Percentiles rank a stretch among this genome's conserved stretches.
Evolutionary conservation across 2,113 vertebrate genomes (phyloP).

Genomic region (Gnathonemus longibarbis): DNA sequence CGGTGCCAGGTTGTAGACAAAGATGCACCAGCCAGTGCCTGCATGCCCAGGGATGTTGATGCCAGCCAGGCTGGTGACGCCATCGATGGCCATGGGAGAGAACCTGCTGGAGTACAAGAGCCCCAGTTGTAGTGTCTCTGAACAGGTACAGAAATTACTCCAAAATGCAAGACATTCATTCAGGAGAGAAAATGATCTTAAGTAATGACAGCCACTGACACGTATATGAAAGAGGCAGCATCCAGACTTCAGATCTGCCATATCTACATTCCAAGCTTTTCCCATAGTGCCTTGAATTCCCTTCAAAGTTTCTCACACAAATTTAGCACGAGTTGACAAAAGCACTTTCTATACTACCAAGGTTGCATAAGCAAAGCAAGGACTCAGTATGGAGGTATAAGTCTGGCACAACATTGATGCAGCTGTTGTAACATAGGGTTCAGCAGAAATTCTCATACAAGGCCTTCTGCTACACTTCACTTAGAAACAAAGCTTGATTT

Average conservation of each 20-base stretch:
- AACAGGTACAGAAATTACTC: not conserved
- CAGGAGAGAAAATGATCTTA: not conserved
- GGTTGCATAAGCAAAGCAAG: not conserved
- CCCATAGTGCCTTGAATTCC: not conserved
- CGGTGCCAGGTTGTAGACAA: constrained; percentile 96
- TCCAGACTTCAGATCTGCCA: not conserved
- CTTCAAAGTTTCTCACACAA: not conserved
- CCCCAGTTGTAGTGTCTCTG: constrained; percentile 24
- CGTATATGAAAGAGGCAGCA: not conserved
- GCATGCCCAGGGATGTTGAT: constrained; percentile 96
- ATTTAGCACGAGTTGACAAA: not conserved
- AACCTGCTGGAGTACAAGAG: constrained; percentile 70
- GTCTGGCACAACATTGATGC: not conserved
- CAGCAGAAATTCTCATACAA: not conserved
- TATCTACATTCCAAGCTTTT: not conserved
- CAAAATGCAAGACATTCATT: constrained; percentile 15
- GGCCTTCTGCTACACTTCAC: not conserved
- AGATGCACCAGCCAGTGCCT: constrained; percentile 97
- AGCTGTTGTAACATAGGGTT: not conserved
- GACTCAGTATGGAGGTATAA: not conserved
- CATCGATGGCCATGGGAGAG: constrained; percentile 95
- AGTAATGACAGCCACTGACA: not conserved
- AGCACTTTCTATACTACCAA: not conserved
- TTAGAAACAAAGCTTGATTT: not conserved
- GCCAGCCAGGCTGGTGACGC: constrained; percentile 95